phyloP scores from a whole-genome alignment of 2,113 vertebrate genomes.

The Scomber japonicus region DNA sequence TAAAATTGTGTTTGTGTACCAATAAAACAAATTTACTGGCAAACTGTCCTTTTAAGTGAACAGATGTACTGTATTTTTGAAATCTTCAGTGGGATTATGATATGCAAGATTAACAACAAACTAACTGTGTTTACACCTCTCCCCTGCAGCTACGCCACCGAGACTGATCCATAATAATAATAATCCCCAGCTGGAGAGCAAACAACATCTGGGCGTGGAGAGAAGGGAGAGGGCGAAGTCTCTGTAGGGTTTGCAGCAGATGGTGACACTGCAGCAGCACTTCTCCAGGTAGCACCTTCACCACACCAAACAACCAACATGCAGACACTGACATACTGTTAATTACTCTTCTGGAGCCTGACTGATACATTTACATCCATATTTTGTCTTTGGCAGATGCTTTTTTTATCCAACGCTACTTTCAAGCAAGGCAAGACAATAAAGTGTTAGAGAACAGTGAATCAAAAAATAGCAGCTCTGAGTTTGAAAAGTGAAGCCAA shows the following conservation, averaged over 20 bases:
- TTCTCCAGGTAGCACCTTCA: slow-evolving; percentile 77
- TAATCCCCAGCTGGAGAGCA: slow-evolving; percentile 61
- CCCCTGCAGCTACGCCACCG: slow-evolving; percentile 68
- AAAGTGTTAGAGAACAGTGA: no score
- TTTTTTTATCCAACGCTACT: no score
- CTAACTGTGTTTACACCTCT: slow-evolving; percentile 56
- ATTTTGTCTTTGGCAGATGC: no score
- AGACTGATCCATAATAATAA: slow-evolving; percentile 52
- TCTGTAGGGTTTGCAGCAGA: slow-evolving; percentile 70
- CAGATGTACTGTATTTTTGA: slow-evolving; percentile 54
- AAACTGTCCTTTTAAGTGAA: slow-evolving; percentile 10
- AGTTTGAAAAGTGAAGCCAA: no score
- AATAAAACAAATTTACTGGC: not conserved
- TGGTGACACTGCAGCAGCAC: slow-evolving; percentile 82
- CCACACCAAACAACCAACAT: not conserved
- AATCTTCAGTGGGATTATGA: slow-evolving; percentile 55
- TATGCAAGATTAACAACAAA: slow-evolving; percentile 55
- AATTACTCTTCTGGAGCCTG: not conserved
- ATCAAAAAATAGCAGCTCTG: no score
- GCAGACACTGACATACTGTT: not conserved
- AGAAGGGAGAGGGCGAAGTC: slow-evolving; percentile 43
- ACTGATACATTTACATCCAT: no score
- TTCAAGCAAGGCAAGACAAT: no score
- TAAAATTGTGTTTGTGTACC: no score
- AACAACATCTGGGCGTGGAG: slow-evolving; percentile 71